These are phyloP conservation scores for Mactromeris polynyma DNA, from an alignment of 2,888 invertebrate genomes.

Conservation along the genomic window DNA sequence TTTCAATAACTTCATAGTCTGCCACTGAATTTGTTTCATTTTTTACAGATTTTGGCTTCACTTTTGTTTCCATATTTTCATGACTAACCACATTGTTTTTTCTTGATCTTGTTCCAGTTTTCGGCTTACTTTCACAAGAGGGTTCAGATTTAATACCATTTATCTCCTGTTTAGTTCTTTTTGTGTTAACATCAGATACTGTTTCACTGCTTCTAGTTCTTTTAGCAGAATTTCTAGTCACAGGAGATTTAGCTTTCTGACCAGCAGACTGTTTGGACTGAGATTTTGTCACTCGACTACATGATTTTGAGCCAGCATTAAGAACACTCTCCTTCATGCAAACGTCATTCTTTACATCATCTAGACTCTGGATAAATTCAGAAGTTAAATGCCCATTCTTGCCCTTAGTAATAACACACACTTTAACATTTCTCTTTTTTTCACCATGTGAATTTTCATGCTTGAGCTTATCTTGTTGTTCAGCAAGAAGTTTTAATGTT, in stretches of 20 bases:
- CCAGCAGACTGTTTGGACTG: conserved; percentile 30
- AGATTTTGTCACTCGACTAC: conserved; percentile 11
- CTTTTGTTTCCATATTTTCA: not conserved
- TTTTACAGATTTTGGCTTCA: not conserved
- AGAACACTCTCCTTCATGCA: not conserved
- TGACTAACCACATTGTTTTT: conserved; percentile 16
- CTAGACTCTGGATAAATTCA: conserved; percentile 10
- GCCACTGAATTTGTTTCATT: conserved; percentile 10
- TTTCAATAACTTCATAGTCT: conserved; percentile 49
- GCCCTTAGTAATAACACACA: conserved; percentile 10
- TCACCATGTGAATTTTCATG: not conserved
- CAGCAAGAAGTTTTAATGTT: conserved; percentile 24
- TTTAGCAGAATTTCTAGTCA: not conserved
- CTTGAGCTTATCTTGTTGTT: conserved; percentile 11
- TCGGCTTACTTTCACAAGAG: conserved; percentile 2
- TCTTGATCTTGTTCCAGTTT: not conserved
- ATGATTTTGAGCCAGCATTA: conserved; percentile 12
- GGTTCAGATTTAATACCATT: conserved; percentile 32
- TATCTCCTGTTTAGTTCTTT: conserved; percentile 19
- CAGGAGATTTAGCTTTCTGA: conserved; percentile 28
- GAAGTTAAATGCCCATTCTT: conserved; percentile 23
- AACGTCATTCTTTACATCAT: not conserved
- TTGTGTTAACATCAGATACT: not conserved
- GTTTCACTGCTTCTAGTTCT: not conserved
- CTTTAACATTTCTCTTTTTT: not conserved